These are phyloP conservation scores for Brachionus koreanus DNA, from an alignment of 1,140 invertebrate species.

Conservation along the genomic window DNA sequence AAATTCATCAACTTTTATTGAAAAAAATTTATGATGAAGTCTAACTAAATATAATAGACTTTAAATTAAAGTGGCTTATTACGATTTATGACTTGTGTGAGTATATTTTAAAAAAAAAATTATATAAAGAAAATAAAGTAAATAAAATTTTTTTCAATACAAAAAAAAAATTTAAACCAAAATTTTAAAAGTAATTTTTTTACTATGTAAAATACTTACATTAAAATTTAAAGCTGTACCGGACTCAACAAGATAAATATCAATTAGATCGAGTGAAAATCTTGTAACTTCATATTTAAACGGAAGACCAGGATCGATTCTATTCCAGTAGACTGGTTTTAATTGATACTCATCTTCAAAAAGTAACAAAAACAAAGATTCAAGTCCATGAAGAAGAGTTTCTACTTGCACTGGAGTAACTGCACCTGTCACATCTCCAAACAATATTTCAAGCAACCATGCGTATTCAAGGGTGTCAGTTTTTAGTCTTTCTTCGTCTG, in stretches of 20 bases:
- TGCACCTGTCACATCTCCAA: slow-evolving; percentile 63
- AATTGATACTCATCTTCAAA: slow-evolving; percentile 48
- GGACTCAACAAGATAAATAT: slow-evolving; percentile 79
- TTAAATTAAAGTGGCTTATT: no score
- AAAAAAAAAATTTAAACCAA: no score
- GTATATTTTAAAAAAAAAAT: no score
- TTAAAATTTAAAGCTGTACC: slow-evolving; percentile 44
- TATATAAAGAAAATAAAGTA: no score
- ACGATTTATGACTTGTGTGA: no score
- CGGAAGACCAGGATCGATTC: not conserved
- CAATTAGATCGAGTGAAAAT: slow-evolving; percentile 81
- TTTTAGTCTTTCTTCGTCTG: slow-evolving; percentile 80
- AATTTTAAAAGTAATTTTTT: no score
- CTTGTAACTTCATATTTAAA: slow-evolving; percentile 85
- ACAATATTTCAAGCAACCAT: slow-evolving; percentile 69
- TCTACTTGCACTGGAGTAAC: slow-evolving; percentile 61
- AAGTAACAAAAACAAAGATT: not conserved
- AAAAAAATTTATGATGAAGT: no score
- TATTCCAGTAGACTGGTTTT: slow-evolving; percentile 59
- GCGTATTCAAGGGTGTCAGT: slow-evolving; percentile 93
- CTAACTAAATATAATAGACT: no score
- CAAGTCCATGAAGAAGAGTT: slow-evolving; percentile 14
- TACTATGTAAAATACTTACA: no score
- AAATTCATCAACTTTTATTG: no score
- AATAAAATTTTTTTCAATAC: no score